These are phyloP conservation scores for Metacarcinus magister DNA, from an alignment of 2,888 invertebrate genomes.

Conservation along the genomic window DNA sequence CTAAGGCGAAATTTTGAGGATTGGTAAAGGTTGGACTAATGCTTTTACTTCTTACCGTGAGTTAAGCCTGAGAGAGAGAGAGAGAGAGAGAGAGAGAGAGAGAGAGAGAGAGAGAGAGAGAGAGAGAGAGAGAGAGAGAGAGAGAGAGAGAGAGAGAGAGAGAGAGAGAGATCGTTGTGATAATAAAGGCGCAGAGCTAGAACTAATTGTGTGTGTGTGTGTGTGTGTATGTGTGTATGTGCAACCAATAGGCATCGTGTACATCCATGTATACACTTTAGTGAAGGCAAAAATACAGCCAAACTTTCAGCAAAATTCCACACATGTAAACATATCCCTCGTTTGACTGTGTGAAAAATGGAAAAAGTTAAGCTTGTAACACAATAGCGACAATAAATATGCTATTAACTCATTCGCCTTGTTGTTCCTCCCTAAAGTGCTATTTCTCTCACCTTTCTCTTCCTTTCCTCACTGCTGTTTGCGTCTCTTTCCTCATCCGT, in stretches of 20 bases:
- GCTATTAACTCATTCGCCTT: neutral
- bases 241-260: neutral
- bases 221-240: neutral
- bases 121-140: conserved; percentile 7
- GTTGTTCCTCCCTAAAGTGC: neutral
- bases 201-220: conserved; percentile 11
- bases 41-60: no score
- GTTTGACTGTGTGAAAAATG: conserved; percentile 28
- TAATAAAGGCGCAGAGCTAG: conserved; percentile 26
- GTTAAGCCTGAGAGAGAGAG: neutral
- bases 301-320: neutral
- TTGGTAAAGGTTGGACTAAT: neutral
- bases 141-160: conserved; percentile 26
- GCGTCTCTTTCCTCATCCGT: neutral
- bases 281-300: neutral
- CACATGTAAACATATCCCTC: conserved; percentile 14
- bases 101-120: conserved; percentile 26
- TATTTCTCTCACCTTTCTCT: neutral
- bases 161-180: conserved; percentile 1
- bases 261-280: neutral
- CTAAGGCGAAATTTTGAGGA: neutral
- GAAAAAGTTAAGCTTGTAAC: neutral
- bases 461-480: neutral
- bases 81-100: neutral
- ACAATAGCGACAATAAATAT: neutral